Evolutionary conservation across 1,140 invertebrate species (phyloP).

Genomic region (Drosophila pseudoobscura): DNA sequence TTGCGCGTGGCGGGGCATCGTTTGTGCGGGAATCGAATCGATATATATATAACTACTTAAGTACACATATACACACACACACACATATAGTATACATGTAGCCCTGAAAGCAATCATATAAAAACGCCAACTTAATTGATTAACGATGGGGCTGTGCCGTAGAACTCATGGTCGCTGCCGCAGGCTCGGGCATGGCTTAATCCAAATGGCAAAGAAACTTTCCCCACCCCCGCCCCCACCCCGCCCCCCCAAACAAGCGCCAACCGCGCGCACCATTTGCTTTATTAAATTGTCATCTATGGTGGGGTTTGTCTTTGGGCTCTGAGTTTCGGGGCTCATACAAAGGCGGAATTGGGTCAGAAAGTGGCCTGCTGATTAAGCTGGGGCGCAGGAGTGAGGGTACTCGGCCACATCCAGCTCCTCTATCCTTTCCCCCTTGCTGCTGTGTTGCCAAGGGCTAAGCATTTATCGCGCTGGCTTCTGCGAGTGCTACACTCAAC

Average conservation of each 20-base stretch:
- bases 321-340: slow-evolving; percentile 2
- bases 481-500: neutral
- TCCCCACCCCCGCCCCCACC: neutral
- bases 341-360: slow-evolving; percentile 46
- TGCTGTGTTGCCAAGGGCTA: slow-evolving; percentile 15
- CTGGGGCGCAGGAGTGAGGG: slow-evolving; percentile 4
- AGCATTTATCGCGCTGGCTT: slow-evolving; percentile 35
- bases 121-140: slow-evolving; percentile 70
- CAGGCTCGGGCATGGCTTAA: slow-evolving; percentile 27
- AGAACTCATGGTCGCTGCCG: neutral
- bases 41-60: slow-evolving; percentile 39
- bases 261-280: slow-evolving; percentile 58
- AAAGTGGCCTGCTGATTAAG: slow-evolving; percentile 58
- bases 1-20: slow-evolving; percentile 55
- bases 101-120: slow-evolving; percentile 48
- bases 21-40: slow-evolving; percentile 35
- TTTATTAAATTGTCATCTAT: slow-evolving; percentile 74
- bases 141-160: slow-evolving; percentile 39
- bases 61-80: slow-evolving; percentile 15
- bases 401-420: neutral
- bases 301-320: neutral
- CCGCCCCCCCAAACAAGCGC: neutral
- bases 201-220: slow-evolving; percentile 35
- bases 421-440: neutral
- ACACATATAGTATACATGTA: slow-evolving; percentile 7